phyloP scores from a whole-genome alignment of 2,888 invertebrate species.

The Folsomia candida region DNA sequence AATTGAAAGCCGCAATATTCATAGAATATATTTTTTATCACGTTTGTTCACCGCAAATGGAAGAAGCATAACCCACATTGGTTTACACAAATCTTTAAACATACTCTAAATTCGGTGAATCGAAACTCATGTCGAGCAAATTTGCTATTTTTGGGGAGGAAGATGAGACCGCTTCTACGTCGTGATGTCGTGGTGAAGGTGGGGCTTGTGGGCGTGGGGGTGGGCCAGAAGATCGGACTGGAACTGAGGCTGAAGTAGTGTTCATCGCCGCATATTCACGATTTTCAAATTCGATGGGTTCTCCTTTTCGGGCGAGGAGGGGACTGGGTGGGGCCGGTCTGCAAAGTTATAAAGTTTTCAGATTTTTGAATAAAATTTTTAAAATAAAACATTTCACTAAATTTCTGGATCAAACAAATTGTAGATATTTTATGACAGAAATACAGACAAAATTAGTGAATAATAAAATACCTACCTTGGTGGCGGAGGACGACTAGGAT shows the following conservation, averaged over 20 bases:
- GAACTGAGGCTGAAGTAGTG: neutral
- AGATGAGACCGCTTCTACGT: neutral
- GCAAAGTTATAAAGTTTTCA: too few relatives aligned
- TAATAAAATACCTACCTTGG: slow-evolving; percentile 2
- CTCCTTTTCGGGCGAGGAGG: slow-evolving; percentile 12
- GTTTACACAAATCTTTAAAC: too few relatives aligned
- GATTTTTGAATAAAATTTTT: too few relatives aligned
- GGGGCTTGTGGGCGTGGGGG: slow-evolving; percentile 27
- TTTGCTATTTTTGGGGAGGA: slow-evolving; percentile 33
- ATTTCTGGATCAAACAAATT: too few relatives aligned
- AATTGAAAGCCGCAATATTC: too few relatives aligned
- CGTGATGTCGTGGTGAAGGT: slow-evolving; percentile 17
- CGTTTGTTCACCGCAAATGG: too few relatives aligned
- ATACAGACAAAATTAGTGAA: neutral
- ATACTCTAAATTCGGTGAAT: neutral
- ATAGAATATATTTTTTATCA: too few relatives aligned
- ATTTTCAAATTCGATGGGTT: slow-evolving; percentile 41
- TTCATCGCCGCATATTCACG: slow-evolving; percentile 32
- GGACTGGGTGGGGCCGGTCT: slow-evolving; percentile 27
- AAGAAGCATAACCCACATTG: too few relatives aligned
- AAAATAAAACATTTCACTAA: too few relatives aligned
- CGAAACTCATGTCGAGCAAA: slow-evolving; percentile 30
- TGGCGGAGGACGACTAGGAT: slow-evolving; percentile 24
- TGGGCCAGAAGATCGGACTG: slow-evolving; percentile 4
- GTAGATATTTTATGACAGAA: neutral